Evolutionary conservation across 2,888 invertebrate species (phyloP).

Genomic region (Eupithecia abbreviata): DNA sequence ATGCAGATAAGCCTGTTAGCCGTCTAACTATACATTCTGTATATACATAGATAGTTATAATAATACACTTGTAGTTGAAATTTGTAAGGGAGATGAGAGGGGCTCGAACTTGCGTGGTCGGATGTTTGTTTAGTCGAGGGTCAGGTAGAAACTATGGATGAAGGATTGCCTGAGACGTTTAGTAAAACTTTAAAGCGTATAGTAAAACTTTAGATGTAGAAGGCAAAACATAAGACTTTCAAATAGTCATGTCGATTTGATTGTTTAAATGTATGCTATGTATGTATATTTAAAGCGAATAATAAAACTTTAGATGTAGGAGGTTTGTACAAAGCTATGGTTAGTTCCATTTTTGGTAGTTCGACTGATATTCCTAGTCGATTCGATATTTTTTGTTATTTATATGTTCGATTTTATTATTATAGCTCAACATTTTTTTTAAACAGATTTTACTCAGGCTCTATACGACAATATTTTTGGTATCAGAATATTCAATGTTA

Average conservation of each 20-base stretch:
- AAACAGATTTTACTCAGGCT: no score
- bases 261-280: no score
- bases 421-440: no score
- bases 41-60: not conserved
- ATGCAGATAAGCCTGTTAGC: constrained; percentile 32
- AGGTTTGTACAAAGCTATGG: not conserved
- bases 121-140: constrained; percentile 29
- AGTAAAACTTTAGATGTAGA: not conserved
- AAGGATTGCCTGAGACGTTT: constrained; percentile 1
- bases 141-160: constrained; percentile 27
- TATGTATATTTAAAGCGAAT: not conserved
- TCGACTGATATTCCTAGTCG: no score
- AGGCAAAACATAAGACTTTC: no score
- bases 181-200: not conserved
- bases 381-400: no score
- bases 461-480: no score
- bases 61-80: constrained; percentile 2
- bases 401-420: no score
- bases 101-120: not conserved
- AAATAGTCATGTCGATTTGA: no score
- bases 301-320: not conserved
- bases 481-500: no score
- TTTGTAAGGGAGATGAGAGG: not conserved
- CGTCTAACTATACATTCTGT: not conserved
- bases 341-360: no score